Evolutionary conservation across 2,113 vertebrate species (phyloP).

Genomic region (Hypanus sabinus): DNA sequence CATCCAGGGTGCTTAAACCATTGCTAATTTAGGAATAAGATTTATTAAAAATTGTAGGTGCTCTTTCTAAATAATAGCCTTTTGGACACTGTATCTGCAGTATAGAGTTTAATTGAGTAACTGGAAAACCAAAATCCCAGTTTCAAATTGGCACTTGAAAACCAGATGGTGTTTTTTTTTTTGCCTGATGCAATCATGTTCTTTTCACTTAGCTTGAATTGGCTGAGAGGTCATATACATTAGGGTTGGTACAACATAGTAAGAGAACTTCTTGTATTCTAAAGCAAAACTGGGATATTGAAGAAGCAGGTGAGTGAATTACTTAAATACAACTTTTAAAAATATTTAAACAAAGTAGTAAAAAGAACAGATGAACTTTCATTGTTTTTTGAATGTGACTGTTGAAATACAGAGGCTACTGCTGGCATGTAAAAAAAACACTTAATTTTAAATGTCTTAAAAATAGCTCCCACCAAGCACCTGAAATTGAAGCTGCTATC

Average conservation of each 20-base stretch:
- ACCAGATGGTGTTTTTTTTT: neutral
- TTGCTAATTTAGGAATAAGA: neutral
- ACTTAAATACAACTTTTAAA: neutral
- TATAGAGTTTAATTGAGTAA: neutral
- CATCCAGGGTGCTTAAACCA: neutral
- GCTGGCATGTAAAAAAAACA: too few species aligned
- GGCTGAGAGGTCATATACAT: neutral
- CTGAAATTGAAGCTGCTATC: neutral
- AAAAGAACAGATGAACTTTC: neutral
- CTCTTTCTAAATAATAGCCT: neutral
- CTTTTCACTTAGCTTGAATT: neutral
- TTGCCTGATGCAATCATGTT: neutral
- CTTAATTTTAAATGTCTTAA: too few species aligned
- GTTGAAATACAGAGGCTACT: neutral
- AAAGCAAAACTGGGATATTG: neutral
- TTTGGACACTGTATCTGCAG: neutral
- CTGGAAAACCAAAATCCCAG: neutral
- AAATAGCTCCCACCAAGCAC: neutral
- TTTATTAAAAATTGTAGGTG: neutral
- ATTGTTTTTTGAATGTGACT: neutral
- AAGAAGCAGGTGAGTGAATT: slow-evolving; percentile 9
- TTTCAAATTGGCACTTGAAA: neutral
- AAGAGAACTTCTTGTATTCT: neutral
- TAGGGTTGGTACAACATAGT: neutral
- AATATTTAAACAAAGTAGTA: neutral